These are phyloP conservation scores for Heliconius hortense DNA, from an alignment of 2,888 invertebrate genomes.

Conservation along the genomic window DNA sequence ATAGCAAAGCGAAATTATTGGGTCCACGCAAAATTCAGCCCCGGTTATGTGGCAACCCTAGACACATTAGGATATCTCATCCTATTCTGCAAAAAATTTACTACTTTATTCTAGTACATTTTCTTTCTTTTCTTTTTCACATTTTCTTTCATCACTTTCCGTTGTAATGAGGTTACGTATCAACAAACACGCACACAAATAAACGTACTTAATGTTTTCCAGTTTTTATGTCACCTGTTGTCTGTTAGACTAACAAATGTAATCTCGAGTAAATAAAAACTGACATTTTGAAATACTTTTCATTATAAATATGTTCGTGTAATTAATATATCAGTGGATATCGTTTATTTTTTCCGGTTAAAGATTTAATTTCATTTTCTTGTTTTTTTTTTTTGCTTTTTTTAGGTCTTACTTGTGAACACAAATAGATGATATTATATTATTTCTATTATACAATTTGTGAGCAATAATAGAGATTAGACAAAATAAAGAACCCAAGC, in stretches of 20 bases:
- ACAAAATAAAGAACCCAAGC: too few relatives aligned
- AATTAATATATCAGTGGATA: background rate
- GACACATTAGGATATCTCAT: too few relatives aligned
- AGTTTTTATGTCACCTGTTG: conserved; percentile 7
- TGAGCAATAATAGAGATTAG: too few relatives aligned
- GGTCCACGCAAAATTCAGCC: too few relatives aligned
- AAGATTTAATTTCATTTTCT: background rate
- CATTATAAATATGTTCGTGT: conserved; percentile 7
- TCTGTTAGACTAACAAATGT: background rate
- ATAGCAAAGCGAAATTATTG: too few relatives aligned
- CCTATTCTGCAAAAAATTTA: too few relatives aligned
- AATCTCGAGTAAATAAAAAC: conserved; percentile 15
- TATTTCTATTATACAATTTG: too few relatives aligned
- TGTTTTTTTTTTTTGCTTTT: background rate
- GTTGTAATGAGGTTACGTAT: conserved; percentile 8
- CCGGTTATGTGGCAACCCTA: too few relatives aligned
- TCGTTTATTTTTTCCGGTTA: conserved; percentile 11
- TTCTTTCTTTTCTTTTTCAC: too few relatives aligned
- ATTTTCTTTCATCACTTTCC: background rate
- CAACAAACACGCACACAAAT: background rate
- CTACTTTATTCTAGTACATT: background rate
- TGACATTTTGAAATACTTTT: conserved; percentile 2
- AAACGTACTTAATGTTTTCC: background rate
- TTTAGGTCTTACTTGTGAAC: background rate
- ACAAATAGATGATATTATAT: background rate